Conservation (phyloP, 2,888 invertebrate species). For the Tenthredo mesomela region DNA sequence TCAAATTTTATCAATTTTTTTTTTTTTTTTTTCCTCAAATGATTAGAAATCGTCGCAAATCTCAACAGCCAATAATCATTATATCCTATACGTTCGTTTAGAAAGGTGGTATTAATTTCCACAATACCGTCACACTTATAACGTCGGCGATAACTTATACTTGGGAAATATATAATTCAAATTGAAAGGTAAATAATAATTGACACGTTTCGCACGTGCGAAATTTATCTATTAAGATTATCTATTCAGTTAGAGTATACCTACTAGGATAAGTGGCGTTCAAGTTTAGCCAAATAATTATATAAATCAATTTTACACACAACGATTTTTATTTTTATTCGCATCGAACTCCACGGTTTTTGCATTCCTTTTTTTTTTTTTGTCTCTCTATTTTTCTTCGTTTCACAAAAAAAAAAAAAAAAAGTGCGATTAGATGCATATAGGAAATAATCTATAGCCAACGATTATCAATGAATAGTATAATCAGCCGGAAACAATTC, state of each 20-base stretch:
- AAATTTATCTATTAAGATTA: not conserved
- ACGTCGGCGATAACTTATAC: not conserved
- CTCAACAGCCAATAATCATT: not conserved
- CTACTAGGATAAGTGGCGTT: not conserved
- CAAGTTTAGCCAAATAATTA: not conserved
- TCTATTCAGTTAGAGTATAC: conserved; percentile 2
- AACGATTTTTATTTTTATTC: not conserved
- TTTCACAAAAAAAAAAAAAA: not conserved
- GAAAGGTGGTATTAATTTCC: conserved; percentile 29
- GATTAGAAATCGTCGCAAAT: not conserved
- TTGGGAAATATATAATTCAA: not conserved
- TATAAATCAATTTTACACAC: not conserved
- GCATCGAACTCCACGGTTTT: not conserved
- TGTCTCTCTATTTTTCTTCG: too few relatives aligned
- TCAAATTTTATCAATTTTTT: not conserved
- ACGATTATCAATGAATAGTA: too few relatives aligned
- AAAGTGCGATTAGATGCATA: too few relatives aligned
- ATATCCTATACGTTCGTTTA: not conserved
- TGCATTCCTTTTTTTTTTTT: too few relatives aligned
- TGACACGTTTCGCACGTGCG: conserved; percentile 2
- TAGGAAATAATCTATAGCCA: too few relatives aligned
- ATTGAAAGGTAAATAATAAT: conserved; percentile 21
- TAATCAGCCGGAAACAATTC: too few relatives aligned
- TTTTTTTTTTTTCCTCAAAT: not conserved
- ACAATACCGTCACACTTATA: conserved; percentile 1